Percentiles rank a stretch among this genome's conserved stretches.
Conservation (phyloP, 2,113 vertebrate species). For the Pithys albifrons region DNA sequence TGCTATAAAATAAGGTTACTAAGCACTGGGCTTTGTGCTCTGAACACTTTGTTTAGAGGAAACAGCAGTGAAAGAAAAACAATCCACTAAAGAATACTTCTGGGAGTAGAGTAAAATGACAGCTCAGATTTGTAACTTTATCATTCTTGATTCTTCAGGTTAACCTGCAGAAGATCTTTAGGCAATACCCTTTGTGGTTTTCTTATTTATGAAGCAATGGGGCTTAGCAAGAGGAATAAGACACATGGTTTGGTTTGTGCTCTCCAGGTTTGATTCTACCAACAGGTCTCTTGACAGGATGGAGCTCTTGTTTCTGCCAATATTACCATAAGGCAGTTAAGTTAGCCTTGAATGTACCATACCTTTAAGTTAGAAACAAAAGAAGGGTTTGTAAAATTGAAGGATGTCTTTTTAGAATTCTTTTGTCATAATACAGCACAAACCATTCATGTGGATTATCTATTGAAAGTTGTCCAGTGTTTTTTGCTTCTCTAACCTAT, state of each 20-base stretch:
- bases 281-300: neutral
- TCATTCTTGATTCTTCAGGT: neutral
- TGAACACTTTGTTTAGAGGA: neutral
- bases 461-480: neutral
- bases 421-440: neutral
- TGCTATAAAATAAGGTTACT: neutral
- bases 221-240: neutral
- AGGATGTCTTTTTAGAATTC: neutral
- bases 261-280: neutral
- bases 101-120: neutral
- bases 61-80: neutral
- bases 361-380: neutral
- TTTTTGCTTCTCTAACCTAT: neutral
- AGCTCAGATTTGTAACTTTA: neutral
- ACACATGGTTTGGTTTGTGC: neutral
- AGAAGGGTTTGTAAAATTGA: neutral
- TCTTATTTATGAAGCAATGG: neutral
- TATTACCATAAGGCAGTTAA: neutral
- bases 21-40: neutral
- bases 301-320: neutral
- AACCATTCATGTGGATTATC: accelerated
- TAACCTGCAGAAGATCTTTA: neutral
- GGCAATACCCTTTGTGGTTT: neutral
- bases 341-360: neutral
- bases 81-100: neutral